A percentile compares a stretch with the other conserved stretches of the same genome.
Conservation (phyloP, 35 echinoderm and acorn worm genomes). For the Amphiura filiformis region DNA sequence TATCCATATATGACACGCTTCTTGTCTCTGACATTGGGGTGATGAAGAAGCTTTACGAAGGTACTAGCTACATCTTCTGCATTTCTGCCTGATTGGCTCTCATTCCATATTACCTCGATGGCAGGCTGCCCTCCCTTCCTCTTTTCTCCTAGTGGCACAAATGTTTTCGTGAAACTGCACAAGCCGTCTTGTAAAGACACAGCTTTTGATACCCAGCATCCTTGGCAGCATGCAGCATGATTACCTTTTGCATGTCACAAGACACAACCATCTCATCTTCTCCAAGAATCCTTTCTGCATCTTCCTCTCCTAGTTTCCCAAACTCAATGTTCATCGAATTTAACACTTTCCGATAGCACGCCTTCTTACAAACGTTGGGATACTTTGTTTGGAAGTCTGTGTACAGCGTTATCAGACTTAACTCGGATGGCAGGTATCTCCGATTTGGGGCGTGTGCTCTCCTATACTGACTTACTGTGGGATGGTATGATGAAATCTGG, state of each 20-base stretch:
- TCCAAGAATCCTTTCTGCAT: background rate
- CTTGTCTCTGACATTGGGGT: background rate
- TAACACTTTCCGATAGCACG: background rate
- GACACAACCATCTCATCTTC: background rate
- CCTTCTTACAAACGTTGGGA: slow-evolving; percentile 1
- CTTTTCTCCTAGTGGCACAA: background rate
- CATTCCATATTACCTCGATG: slow-evolving; percentile 14
- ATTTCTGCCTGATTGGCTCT: slow-evolving; percentile 20
- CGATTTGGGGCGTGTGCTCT: slow-evolving; percentile 11
- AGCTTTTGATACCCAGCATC: slow-evolving; percentile 8
- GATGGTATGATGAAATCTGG: slow-evolving; percentile 16
- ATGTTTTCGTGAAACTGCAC: slow-evolving; percentile 26
- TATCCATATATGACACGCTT: slow-evolving; percentile 14
- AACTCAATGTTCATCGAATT: slow-evolving; percentile 3
- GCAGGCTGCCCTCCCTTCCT: background rate
- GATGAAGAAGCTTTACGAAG: slow-evolving; percentile 2
- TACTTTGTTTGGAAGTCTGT: slow-evolving; percentile 26
- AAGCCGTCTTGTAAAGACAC: background rate
- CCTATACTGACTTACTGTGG: slow-evolving; percentile 5
- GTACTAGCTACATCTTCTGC: slow-evolving; percentile 36
- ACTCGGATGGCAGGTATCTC: slow-evolving; percentile 27
- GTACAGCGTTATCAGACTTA: background rate
- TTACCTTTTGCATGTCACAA: slow-evolving; percentile 25
- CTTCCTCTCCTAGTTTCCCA: background rate
- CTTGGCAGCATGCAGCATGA: slow-evolving; percentile 37